Evolutionary conservation across 2,888 invertebrate species (phyloP), one percentile per base, ranked within the genome.

Genomic region (Drosophila bunnanda): DNA sequence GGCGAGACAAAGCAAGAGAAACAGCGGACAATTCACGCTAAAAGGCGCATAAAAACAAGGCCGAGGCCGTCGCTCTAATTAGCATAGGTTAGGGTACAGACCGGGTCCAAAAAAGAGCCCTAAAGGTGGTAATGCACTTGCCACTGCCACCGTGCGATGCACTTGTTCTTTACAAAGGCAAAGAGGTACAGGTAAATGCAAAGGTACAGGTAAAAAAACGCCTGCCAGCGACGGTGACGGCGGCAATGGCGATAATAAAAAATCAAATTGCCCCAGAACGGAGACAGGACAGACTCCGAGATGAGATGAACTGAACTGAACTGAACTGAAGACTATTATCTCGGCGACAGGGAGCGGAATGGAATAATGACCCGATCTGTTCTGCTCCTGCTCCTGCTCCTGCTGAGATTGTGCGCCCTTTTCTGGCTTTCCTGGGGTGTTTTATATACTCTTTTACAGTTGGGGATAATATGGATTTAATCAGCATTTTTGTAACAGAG

Each of bases 1-100:
- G 39, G 15, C 28, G 46, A 48, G 53, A 12, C 32, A 36, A 13
- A 38, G 56, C n/a, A 13, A 53, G 13, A 10, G 32, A 34, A 39
- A 38, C 58, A 41, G 39, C 58, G 59, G 54, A 48, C 78, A 81
- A 57, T 84, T 85, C 75, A 80, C 83, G 85, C 76, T 82, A 80
- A 80, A 65, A 82, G 77, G 69, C 80, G 88, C 85, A 84, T 84
- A 84, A 87, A 84, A 87, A 84, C 88, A 84, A 87, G 88, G 88
- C 83, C 83, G 87, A 83, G 83, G 83, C 87, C 83, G 87, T 73
- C 77, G 82, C 78, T 87, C 87, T 83, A 83, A 83, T 83, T 83
- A 83, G 87, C 83, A 83, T 83, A 83, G 84, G 71, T 70, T 76
- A 69, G 75, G 69, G 67, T 54, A 75, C 75, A 70, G 57, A 61